Evolutionary conservation across 2,113 vertebrate genomes (phyloP).

Genomic region (Zosterops borbonicus): DNA sequence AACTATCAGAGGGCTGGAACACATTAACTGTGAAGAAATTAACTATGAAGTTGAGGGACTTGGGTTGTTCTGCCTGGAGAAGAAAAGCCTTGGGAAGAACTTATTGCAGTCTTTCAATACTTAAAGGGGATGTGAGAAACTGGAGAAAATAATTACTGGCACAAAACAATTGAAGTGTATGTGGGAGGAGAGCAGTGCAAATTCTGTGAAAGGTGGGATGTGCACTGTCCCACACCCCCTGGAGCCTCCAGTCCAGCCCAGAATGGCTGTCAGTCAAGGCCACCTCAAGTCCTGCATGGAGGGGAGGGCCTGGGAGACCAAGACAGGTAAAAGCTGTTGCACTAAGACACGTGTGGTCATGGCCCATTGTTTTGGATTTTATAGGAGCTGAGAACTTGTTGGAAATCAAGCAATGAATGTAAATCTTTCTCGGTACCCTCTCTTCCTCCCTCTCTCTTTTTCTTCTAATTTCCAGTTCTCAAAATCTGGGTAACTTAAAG

Average conservation of each 20-base stretch:
- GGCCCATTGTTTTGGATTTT: neutral
- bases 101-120: neutral
- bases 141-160: neutral
- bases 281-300: too few relatives aligned
- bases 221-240: neutral
- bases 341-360: accelerated
- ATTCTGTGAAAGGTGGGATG: neutral
- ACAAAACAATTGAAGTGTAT: neutral
- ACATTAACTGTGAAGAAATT: neutral
- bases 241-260: neutral
- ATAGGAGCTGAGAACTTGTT: neutral
- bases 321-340: neutral
- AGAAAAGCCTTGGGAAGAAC: neutral
- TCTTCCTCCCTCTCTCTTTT: neutral
- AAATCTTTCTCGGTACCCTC: neutral
- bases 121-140: neutral
- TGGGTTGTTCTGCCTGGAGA: neutral
- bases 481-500: neutral
- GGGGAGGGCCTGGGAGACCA: accelerated
- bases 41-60: neutral
- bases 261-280: neutral
- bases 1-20: neutral
- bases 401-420: neutral
- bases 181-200: accelerated
- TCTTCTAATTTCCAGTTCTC: neutral